A percentile compares a stretch with the other conserved stretches of the same genome.
Conservation (phyloP, 2,797 vertebrate species). For the Steatocranus sp. region DNA sequence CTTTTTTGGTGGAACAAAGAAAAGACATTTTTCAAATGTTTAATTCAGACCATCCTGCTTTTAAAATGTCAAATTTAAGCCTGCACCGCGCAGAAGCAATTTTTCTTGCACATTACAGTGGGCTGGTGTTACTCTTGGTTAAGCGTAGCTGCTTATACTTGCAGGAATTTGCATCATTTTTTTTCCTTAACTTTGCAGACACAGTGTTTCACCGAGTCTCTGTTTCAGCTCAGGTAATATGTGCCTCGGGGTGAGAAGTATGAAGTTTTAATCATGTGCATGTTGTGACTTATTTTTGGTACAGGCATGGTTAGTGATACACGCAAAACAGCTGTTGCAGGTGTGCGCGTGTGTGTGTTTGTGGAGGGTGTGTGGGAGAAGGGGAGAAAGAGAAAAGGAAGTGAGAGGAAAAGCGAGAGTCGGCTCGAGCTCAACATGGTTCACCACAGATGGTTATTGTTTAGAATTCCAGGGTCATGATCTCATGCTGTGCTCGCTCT, state of each 20-base stretch:
- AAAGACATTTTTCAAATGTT: conserved; percentile 19
- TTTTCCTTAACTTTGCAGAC: not conserved
- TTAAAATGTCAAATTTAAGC: conserved; percentile 43
- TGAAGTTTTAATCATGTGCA: conserved; percentile 44
- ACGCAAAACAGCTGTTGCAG: conserved; percentile 60
- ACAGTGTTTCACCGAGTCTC: conserved; percentile 4
- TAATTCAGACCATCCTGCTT: conserved; percentile 42
- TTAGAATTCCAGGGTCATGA: conserved; percentile 93
- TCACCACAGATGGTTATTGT: conserved; percentile 93
- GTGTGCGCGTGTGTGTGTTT: conserved; percentile 32
- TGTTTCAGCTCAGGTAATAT: conserved; percentile 45
- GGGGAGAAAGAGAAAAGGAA: conserved; percentile 50
- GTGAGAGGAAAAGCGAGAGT: conserved; percentile 53
- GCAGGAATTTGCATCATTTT: not conserved
- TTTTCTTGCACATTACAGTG: not conserved
- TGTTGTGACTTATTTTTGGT: conserved; percentile 66
- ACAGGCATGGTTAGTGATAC: conserved; percentile 30
- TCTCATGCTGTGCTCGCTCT: conserved; percentile 81
- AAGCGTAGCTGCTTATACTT: conserved; percentile 14
- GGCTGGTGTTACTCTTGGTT: conserved; percentile 41
- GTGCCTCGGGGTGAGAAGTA: conserved; percentile 28
- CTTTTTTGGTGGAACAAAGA: conserved; percentile 14
- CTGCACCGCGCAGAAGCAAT: not conserved
- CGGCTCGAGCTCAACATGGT: conserved; percentile 65
- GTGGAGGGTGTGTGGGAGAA: conserved; percentile 24